Evolutionary conservation across 2,113 vertebrate genomes (phyloP).

Genomic region (Mandrillus leucophaeus): DNA sequence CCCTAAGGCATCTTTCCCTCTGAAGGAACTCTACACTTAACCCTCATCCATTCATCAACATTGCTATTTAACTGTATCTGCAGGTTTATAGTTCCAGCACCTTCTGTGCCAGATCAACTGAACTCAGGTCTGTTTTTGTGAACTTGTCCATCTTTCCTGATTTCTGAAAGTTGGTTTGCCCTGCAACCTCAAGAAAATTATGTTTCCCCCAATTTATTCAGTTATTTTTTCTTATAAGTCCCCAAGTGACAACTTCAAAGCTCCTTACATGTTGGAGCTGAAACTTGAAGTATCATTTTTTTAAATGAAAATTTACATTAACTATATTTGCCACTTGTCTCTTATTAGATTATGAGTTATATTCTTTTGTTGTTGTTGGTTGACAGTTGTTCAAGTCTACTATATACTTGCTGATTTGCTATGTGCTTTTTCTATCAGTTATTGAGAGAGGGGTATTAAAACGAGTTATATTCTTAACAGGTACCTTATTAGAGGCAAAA

Average conservation of each 20-base stretch:
- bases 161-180: neutral
- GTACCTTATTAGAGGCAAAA: neutral
- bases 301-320: neutral
- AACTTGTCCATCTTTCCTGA: neutral
- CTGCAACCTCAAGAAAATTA: neutral
- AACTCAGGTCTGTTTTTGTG: neutral
- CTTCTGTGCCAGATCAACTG: neutral
- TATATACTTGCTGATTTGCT: neutral
- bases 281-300: neutral
- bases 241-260: neutral
- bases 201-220: neutral
- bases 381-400: neutral
- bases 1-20: neutral
- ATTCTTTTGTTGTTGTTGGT: neutral
- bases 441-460: neutral
- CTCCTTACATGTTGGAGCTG: neutral
- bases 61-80: neutral
- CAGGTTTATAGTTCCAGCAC: neutral
- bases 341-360: neutral
- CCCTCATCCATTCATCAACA: neutral
- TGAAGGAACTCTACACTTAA: neutral
- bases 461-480: neutral
- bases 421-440: neutral
- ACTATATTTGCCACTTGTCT: neutral
- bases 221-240: neutral